These are phyloP conservation scores for Cavia porcellus DNA, from an alignment of 2,113 vertebrate genomes.

Conservation along the genomic window DNA sequence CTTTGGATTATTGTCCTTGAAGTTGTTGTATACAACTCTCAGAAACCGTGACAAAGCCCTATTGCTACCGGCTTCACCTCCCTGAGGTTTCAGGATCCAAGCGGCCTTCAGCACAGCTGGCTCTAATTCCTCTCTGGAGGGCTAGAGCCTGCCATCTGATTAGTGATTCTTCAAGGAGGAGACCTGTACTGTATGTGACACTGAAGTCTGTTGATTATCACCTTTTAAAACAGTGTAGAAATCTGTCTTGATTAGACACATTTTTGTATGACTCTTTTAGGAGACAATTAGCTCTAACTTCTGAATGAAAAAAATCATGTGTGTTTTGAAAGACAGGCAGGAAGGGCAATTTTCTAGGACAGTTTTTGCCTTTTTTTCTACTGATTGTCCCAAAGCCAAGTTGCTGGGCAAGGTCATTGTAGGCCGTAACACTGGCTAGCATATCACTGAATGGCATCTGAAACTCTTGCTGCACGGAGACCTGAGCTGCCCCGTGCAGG, in stretches of 20 bases:
- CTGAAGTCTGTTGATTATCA: constrained; percentile 18
- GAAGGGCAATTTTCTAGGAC: neutral
- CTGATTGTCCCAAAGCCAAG: neutral
- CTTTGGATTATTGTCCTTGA: neutral
- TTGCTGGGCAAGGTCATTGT: neutral
- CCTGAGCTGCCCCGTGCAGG: neutral
- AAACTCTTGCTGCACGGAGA: neutral
- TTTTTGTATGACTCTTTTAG: neutral
- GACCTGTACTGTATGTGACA: neutral
- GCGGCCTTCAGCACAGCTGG: neutral
- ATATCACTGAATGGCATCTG: neutral
- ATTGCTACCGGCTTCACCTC: neutral
- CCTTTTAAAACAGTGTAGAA: constrained; percentile 66
- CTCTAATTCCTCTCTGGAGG: neutral
- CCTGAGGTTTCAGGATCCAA: neutral
- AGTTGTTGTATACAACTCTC: neutral
- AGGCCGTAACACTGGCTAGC: neutral
- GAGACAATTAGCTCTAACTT: neutral
- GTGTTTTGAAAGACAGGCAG: neutral
- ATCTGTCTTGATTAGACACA: neutral
- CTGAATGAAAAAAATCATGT: neutral
- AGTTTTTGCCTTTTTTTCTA: neutral
- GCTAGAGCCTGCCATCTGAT: neutral
- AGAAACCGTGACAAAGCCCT: neutral
- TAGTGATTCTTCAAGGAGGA: constrained; percentile 33